These are phyloP conservation scores for Tridacna gigas DNA, from an alignment of 2,888 invertebrate genomes.

Conservation along the genomic window DNA sequence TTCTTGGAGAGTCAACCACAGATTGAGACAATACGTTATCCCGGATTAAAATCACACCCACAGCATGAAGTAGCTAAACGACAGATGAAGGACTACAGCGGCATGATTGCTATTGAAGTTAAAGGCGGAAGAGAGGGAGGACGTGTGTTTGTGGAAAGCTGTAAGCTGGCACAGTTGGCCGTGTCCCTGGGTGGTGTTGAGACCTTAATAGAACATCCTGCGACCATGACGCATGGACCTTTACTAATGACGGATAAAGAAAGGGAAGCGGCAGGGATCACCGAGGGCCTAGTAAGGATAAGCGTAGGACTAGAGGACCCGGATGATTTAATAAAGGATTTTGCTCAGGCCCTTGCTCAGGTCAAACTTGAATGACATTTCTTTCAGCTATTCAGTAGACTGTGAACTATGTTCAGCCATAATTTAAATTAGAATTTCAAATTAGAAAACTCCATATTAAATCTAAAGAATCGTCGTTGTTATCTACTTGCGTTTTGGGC, in stretches of 20 bases:
- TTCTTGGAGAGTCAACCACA: constrained; percentile 92
- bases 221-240: constrained; percentile 97
- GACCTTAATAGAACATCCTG: constrained; percentile 96
- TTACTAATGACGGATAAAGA: constrained; percentile 90
- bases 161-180: constrained; percentile 86
- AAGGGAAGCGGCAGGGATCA: constrained; percentile 91
- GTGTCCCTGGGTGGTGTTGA: constrained; percentile 98
- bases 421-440: too few species aligned
- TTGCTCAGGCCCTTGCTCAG: constrained; percentile 91
- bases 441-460: too few species aligned
- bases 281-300: constrained; percentile 93
- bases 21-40: constrained; percentile 91
- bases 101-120: constrained; percentile 95
- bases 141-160: constrained; percentile 87
- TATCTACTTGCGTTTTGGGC: too few species aligned
- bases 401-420: too few species aligned
- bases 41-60: constrained; percentile 86
- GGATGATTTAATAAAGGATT: constrained; percentile 93
- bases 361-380: constrained; percentile 39
- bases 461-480: too few species aligned
- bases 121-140: constrained; percentile 91
- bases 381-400: too few species aligned
- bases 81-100: constrained; percentile 94
- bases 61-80: constrained; percentile 86
- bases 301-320: constrained; percentile 94